Percentiles rank a stretch among this genome's conserved stretches.
Conservation (phyloP, 2,888 invertebrate species). For the Thumatha senex region DNA sequence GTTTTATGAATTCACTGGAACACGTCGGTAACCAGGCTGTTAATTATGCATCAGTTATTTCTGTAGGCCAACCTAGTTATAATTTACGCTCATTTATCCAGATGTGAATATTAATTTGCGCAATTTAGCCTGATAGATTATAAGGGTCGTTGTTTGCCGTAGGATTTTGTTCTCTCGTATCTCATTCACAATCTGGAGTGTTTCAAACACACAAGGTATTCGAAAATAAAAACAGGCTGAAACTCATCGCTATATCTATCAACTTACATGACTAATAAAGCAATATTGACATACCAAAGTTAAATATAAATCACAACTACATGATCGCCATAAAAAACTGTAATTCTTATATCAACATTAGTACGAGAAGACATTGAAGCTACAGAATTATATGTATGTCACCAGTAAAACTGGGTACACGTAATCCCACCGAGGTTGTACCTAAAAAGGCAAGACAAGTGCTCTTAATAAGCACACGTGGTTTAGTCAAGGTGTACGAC, state of each 20-base stretch:
- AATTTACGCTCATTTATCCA: conserved; percentile 16
- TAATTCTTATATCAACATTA: conserved; percentile 86
- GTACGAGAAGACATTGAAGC: conserved; percentile 85
- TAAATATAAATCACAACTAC: conserved; percentile 86
- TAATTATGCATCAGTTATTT: conserved; percentile 62
- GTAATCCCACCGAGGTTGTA: conserved; percentile 68
- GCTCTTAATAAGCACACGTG: conserved; percentile 65
- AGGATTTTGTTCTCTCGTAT: conserved; percentile 19
- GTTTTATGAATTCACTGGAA: conserved; percentile 22
- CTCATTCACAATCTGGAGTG: conserved; percentile 19
- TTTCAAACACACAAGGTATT: conserved; percentile 32
- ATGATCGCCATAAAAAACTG: conserved; percentile 86
- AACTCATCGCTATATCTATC: conserved; percentile 36
- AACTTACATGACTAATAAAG: conserved; percentile 25
- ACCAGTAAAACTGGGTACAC: conserved; percentile 70
- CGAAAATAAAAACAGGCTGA: conserved; percentile 38
- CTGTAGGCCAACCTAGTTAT: conserved; percentile 53
- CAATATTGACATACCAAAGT: conserved; percentile 33
- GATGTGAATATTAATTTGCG: conserved; percentile 12
- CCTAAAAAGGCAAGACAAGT: conserved; percentile 76
- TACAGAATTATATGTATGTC: conserved; percentile 55
- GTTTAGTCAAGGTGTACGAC: conserved; percentile 75
- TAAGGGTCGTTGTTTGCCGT: conserved; percentile 15
- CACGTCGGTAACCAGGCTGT: conserved; percentile 15
- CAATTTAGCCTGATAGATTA: conserved; percentile 19